These are phyloP conservation scores for Numenius phaeopus DNA, from an alignment of 2,797 vertebrate species.

Conservation along the genomic window DNA sequence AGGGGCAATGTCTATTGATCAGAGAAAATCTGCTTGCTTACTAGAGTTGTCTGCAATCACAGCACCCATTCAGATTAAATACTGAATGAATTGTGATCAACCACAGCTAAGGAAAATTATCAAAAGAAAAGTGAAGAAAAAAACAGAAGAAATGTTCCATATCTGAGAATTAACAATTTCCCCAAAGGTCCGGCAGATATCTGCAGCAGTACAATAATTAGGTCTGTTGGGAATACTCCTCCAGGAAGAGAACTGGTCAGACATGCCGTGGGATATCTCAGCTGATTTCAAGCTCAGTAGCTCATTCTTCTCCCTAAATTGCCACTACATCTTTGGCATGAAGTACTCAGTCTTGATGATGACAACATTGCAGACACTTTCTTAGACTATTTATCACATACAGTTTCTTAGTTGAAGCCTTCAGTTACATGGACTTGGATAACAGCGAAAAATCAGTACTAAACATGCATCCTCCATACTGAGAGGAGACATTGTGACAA, in stretches of 20 bases:
- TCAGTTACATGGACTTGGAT: neutral
- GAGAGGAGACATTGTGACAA: neutral
- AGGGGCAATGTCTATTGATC: neutral
- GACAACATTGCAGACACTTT: neutral
- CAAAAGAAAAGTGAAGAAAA: neutral
- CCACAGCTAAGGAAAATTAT: neutral
- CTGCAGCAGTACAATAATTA: neutral
- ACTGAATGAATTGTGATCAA: neutral
- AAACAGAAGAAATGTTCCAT: accelerated
- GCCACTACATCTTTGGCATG: neutral
- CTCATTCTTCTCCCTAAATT: neutral
- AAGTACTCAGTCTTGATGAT: neutral
- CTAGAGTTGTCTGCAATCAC: neutral
- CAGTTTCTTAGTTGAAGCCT: neutral
- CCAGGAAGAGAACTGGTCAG: neutral
- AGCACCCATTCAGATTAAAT: neutral
- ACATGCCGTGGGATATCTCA: neutral
- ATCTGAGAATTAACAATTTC: neutral
- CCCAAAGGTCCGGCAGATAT: neutral
- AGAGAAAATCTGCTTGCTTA: neutral
- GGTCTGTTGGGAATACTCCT: neutral
- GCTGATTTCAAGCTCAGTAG: neutral
- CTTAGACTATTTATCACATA: neutral
- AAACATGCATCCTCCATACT: neutral
- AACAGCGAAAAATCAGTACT: neutral